Evolutionary conservation across 2,113 vertebrate genomes (phyloP), one percentile per base, ranked within the genome.

Genomic region (Leucoraja erinaceus): DNA sequence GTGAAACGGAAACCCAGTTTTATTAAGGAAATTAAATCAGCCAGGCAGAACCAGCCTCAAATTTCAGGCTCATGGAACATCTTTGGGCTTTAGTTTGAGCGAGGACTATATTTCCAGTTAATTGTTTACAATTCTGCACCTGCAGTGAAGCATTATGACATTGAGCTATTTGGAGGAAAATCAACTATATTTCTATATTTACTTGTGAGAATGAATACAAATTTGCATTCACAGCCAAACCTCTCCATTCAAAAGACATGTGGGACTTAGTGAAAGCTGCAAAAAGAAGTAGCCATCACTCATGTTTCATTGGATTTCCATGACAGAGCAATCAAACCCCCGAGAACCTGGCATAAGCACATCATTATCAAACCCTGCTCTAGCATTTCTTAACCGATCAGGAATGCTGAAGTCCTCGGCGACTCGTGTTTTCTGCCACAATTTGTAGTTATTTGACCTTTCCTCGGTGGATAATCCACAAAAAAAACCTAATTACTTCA

Each of bases 401-500:
- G 94, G 95, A 95, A 96, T 93, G 94, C 96, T 93, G 93, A 93
- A 95, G 95, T 97, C 97, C 96, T 97, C 96, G 94, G 96, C 97
- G 96, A 94, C 96, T 96, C 95, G 95, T 95, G 96, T 97, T 96
- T 97, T 96, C 96, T 97, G 97, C 97, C 97, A 97, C 96, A 96
- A 97, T 97, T 98, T 98, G 97, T 97, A 97, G 97, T 97, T 97
- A 95, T 97, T 97, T 98, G 98, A 99, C 98, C 98, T 99, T 98
- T 98, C 98, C 97, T 98, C 96, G 96, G 96, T 96, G 95, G 97
- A 97, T 99, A 98, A 99, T 98, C 98, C 98, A 98, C 97, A 98
- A 97, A 97, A 98, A 98, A 98, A 98, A 97, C 97, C 98, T 98
- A 99, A 99, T 99, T 98, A 99, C 97, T 98, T 97, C 97, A 96